Percentiles rank a stretch among this genome's conserved stretches.
These are phyloP conservation scores for Orchesellides sinensis DNA, from an alignment of 2,888 invertebrate genomes.

Conservation along the genomic window DNA sequence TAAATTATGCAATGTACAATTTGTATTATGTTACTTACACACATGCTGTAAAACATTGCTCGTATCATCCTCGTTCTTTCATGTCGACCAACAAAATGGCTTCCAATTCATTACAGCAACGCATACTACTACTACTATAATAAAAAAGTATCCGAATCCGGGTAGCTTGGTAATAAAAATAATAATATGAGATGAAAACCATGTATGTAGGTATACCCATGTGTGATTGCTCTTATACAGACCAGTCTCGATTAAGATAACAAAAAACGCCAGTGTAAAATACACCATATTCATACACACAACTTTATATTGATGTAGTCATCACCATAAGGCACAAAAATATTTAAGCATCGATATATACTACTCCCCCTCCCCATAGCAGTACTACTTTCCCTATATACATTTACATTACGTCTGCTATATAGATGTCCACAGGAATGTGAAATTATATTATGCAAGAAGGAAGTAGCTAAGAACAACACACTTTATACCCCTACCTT, in stretches of 20 bases:
- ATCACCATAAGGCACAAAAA: too few relatives aligned
- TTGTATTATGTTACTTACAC: constrained; percentile 8
- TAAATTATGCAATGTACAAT: background rate
- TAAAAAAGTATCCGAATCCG: too few relatives aligned
- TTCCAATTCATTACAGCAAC: constrained; percentile 73
- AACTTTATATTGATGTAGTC: too few relatives aligned
- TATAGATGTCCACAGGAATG: too few relatives aligned
- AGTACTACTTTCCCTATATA: too few relatives aligned
- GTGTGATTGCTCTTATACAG: too few relatives aligned
- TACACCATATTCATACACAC: too few relatives aligned
- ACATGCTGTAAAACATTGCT: constrained; percentile 5
- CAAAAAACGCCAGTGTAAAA: constrained; percentile 5
- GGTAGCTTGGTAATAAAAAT: background rate
- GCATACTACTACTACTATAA: background rate
- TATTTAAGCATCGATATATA: too few relatives aligned
- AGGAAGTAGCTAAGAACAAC: background rate
- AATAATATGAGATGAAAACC: background rate
- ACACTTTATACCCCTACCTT: too few relatives aligned
- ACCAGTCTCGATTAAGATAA: too few relatives aligned
- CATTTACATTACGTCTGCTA: too few relatives aligned
- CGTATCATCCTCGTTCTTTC: background rate
- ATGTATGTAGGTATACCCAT: background rate
- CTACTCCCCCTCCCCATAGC: too few relatives aligned
- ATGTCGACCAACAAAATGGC: constrained; percentile 71
- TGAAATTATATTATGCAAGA: background rate